Evolutionary conservation across 2,113 vertebrate genomes (phyloP).

Genomic region (Eretmochelys imbricata): DNA sequence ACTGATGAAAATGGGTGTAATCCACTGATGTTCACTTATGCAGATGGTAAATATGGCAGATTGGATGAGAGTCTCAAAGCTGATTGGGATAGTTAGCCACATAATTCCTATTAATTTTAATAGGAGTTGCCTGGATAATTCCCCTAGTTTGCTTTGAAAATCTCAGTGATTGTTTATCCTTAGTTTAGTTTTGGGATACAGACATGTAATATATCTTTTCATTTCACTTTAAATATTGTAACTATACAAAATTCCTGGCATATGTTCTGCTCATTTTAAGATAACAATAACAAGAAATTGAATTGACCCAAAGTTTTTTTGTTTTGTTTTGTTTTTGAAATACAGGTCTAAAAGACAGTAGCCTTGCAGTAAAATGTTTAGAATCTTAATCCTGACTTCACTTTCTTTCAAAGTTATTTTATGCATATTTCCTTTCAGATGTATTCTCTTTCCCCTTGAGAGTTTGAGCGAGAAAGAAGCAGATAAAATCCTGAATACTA

Average conservation of each 20-base stretch:
- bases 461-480: constrained; percentile 22
- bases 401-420: constrained; percentile 48
- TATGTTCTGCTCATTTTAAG: not conserved
- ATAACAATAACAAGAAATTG: not conserved
- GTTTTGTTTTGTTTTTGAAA: not conserved
- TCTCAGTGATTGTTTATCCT: not conserved
- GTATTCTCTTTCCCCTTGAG: constrained; percentile 1
- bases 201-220: not conserved
- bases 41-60: not conserved
- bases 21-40: not conserved
- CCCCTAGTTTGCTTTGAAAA: not conserved
- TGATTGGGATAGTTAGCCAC: not conserved
- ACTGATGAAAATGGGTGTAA: not conserved
- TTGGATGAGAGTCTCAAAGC: not conserved
- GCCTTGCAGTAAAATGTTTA: not conserved
- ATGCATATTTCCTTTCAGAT: constrained; percentile 58
- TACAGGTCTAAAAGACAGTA: not conserved
- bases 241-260: not conserved
- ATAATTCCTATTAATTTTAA: not conserved
- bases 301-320: not conserved
- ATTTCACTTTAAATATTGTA: not conserved
- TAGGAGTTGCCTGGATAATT: not conserved
- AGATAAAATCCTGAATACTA: constrained; percentile 42
- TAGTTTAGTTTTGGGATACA: not conserved
- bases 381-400: constrained; percentile 11